phyloP scores from a whole-genome alignment of 2,113 vertebrate species.

The Vulpes lagopus region DNA sequence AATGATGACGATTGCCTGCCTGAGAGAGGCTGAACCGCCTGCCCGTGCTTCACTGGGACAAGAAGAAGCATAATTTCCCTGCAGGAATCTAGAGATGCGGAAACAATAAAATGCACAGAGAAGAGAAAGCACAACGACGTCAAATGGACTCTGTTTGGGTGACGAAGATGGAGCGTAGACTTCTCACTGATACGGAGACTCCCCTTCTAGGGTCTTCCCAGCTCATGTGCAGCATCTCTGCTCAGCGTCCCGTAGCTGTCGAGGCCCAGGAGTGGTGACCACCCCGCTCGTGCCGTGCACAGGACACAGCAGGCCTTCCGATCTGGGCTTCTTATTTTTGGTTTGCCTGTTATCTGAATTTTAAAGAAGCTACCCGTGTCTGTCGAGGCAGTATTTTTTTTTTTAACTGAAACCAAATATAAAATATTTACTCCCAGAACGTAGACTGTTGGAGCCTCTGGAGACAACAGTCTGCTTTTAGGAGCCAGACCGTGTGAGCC shows the following conservation, averaged over 20 bases:
- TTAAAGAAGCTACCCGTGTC: constrained; percentile 24
- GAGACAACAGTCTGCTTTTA: constrained; percentile 52
- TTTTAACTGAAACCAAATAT: constrained; percentile 44
- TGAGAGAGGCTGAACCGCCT: not conserved
- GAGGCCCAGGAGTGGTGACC: not conserved
- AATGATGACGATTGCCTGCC: not conserved
- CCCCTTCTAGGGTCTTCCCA: not conserved
- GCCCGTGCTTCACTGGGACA: not conserved
- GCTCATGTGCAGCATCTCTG: not conserved
- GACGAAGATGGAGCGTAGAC: not conserved
- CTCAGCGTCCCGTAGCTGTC: not conserved
- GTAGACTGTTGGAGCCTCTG: not conserved
- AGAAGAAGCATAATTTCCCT: not conserved
- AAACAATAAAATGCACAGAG: not conserved
- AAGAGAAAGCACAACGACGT: not conserved
- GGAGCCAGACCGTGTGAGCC: not conserved
- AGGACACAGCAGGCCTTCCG: not conserved
- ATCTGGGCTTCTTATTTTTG: not conserved
- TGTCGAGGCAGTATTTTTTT: not conserved
- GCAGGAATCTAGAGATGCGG: not conserved
- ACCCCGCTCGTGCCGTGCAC: not conserved
- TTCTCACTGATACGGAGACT: not conserved
- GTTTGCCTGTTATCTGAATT: not conserved
- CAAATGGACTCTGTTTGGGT: not conserved
- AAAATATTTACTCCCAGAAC: constrained; percentile 63